Conservation (phyloP, 2,113 vertebrate species). For the Notothenia rossii region DNA sequence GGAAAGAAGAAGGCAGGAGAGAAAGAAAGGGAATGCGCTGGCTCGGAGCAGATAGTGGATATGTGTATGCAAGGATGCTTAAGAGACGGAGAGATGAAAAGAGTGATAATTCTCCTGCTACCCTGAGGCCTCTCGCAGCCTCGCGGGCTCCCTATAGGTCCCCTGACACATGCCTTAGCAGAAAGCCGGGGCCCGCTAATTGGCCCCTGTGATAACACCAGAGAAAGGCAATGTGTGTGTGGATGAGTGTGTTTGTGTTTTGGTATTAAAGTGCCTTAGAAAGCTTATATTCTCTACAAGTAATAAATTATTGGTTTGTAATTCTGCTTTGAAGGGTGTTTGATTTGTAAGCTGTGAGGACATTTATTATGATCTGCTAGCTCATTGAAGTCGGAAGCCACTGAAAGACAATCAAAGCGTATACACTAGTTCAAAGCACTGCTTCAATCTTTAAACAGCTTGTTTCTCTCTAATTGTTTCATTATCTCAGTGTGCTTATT, state of each 20-base stretch:
- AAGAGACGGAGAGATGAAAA: constrained; percentile 76
- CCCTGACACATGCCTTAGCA: constrained; percentile 73
- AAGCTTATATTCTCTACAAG: constrained; percentile 57
- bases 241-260: constrained; percentile 47
- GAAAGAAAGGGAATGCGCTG: constrained; percentile 31
- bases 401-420: constrained; percentile 73
- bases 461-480: constrained; percentile 82
- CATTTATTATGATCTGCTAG: constrained; percentile 62
- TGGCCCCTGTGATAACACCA: constrained; percentile 79
- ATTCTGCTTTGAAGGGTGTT: constrained; percentile 74
- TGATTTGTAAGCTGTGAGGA: constrained; percentile 69
- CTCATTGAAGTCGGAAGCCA: constrained; percentile 66
- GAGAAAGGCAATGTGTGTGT: constrained; percentile 49
- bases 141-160: constrained; percentile 74
- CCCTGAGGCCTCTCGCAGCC: constrained; percentile 74
- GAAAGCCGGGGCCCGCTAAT: constrained; percentile 77
- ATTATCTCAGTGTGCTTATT: constrained; percentile 83
- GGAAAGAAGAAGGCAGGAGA: constrained; percentile 14
- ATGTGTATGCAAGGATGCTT: constrained; percentile 68
- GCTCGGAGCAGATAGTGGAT: constrained; percentile 57
- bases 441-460: constrained; percentile 75
- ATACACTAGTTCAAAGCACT: constrained; percentile 72
- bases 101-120: constrained; percentile 80
- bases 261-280: constrained; percentile 30
- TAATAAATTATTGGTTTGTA: constrained; percentile 73